Base-by-base conservation (phyloP, 2,888 invertebrate genomes). In the Dicyrtoma fusca region DNA sequence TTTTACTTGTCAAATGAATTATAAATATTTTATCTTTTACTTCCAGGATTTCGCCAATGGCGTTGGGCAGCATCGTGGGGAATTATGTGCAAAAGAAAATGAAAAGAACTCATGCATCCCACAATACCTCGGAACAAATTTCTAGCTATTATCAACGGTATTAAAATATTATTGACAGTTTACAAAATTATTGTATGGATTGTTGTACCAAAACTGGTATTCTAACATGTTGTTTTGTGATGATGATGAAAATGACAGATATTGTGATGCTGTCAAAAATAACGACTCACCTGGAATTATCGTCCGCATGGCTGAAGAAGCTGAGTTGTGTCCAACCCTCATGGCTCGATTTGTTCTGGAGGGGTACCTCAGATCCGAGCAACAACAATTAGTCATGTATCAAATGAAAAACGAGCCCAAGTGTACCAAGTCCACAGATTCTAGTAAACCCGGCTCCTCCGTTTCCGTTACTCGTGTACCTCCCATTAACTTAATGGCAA, bases 1-100 rank as follows among this genome's bases (percentile, higher is more conserved):
- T n/a, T n/a, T n/a, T n/a, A n/a, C n/a, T n/a, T n/a, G n/a, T n/a
- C n/a, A n/a, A n/a, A n/a, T n/a, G n/a, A n/a, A n/a, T n/a, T n/a
- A n/a, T n/a, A n/a, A n/a, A n/a, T n/a, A n/a, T n/a, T n/a, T n/a
- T n/a, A n/a, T n/a, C n/a, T n/a, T n/a, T n/a, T n/a, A n/a, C n/a
- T n/a, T 83, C 74, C 80, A 89, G 89, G 57, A 82, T 90, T 69
- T 86, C 87, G 62, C 82, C 86, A 57, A 83, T 86, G 66, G 89
- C 91, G 0, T 81, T 92, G 47, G 88, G 88, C 69, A 91, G 92
- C 82, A 91, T 93, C 79, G 82, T 91, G 72, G 87, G 88, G 26
- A 85, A 88, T 57, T 87, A 91, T 80, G 86, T 89, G 59, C 88
- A 89, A 81, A 86, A 87, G 79, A 86, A 86, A 73, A 88, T 89